Conservation (phyloP, 2,113 vertebrate genomes). For the Notothenia coriiceps region DNA sequence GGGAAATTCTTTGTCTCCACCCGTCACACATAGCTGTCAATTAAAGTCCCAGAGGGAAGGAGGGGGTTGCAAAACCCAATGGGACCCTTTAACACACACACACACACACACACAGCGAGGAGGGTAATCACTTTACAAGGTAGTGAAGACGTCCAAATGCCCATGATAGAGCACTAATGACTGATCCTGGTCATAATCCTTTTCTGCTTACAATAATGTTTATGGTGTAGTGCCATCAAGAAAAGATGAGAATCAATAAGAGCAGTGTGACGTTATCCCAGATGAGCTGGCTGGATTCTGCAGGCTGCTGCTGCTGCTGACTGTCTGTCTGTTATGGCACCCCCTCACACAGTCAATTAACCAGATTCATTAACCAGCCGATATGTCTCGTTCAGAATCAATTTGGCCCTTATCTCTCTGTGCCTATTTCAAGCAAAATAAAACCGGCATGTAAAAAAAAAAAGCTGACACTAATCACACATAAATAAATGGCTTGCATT, state of each 20-base stretch:
- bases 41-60: constrained; percentile 26
- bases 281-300: constrained; percentile 47
- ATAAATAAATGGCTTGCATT: constrained; percentile 74
- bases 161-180: constrained; percentile 63
- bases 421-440: constrained; percentile 76
- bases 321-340: constrained; percentile 55
- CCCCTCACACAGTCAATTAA: constrained; percentile 83
- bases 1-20: constrained; percentile 43
- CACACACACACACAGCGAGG: constrained; percentile 9
- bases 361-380: constrained; percentile 81
- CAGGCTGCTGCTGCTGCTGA: constrained; percentile 68
- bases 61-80: constrained; percentile 26
- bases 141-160: constrained; percentile 59
- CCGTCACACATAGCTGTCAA: constrained; percentile 35
- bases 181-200: constrained; percentile 59
- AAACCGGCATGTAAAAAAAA: constrained; percentile 52
- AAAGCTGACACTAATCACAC: constrained; percentile 77
- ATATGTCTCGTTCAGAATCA: constrained; percentile 80
- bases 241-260: constrained; percentile 74
- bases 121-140: constrained; percentile 73
- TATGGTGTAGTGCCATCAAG: constrained; percentile 57
- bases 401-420: constrained; percentile 73
- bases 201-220: constrained; percentile 55
- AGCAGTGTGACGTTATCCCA: constrained; percentile 57
- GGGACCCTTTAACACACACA: constrained; percentile 41